Base-by-base conservation (phyloP, 2,797 vertebrate species). In the Scyliorhinus canicula region DNA sequence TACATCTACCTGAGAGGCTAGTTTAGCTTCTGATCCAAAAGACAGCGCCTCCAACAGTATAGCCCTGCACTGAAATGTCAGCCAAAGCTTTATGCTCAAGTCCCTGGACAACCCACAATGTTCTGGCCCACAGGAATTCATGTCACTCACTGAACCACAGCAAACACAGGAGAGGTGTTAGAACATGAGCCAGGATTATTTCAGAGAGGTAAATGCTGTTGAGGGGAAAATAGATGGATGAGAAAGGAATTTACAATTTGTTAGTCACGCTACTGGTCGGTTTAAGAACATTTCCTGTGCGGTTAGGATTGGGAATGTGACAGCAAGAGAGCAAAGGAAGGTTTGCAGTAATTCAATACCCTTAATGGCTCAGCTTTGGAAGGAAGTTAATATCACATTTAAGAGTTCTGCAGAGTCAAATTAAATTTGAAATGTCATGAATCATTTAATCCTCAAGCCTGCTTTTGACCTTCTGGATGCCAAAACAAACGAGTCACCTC, bases 321-420 rank as follows among this genome's bases (percentile, higher is more conserved):
- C 40, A 91, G 2, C 44, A 91, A 44, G 69, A 35, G 9, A 74
- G 69, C 69, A 74, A 74, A 35, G 57, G n/a, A 91, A 91, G 57
- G 57, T 40, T 90, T 91, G n/a, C n/a, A 44, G 88, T 91, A 65
- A 91, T 40, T 40, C 21, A 91, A 91, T 65, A 47, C 19, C 6
- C 47, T 82, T 44, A 82, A 44, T 7, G 8, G 44, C 77, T 79
- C 77, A 63, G 86, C 60, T 91, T 65, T 40, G 9, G 57, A 65
- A 91, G 88, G 57, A 91, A 91, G 88, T 65, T 28, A 91, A 40
- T 44, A 91, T 65, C 88, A 91, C 57, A 44, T 91, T 90, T 86
- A 60, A 90, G 52, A 90, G n/a, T 91, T 65, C 88, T 63, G 60
- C 88, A 44, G 79, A 82, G n/a, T 91, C 88, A 91, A 91, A 65